A percentile compares a stretch with the other conserved stretches of the same genome.
Evolutionary conservation across 2,888 invertebrate species (phyloP).

Genomic region (Dryomyza anilis): DNA sequence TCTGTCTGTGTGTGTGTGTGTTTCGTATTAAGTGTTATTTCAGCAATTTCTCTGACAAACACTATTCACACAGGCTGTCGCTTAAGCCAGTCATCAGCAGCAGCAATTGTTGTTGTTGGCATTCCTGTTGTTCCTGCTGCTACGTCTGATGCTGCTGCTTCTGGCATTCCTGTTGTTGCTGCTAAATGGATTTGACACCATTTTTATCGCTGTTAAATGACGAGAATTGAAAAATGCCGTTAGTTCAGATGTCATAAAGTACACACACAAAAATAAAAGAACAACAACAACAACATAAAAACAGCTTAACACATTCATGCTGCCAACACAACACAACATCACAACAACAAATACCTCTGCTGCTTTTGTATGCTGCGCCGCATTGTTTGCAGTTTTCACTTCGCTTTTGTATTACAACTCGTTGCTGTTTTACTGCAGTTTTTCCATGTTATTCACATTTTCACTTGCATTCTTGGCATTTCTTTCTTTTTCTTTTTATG

Average conservation of each 20-base stretch:
- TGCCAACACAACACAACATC: not conserved
- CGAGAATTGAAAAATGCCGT: conserved; percentile 8
- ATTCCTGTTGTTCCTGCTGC: not conserved
- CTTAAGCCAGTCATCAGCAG: not conserved
- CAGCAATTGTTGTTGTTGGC: not conserved
- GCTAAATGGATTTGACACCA: conserved; percentile 38
- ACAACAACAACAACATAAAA: not conserved
- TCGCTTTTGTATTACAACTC: not conserved
- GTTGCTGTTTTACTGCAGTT: not conserved
- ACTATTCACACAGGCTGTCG: conserved; percentile 13
- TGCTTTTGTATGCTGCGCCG: not conserved
- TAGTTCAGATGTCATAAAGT: not conserved
- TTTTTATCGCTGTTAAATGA: conserved; percentile 17
- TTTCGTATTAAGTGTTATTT: conserved; percentile 11
- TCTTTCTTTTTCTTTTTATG: not conserved
- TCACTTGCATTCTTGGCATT: not conserved
- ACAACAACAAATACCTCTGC: not conserved
- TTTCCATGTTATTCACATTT: not conserved
- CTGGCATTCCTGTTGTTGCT: not conserved
- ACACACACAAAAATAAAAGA: not conserved
- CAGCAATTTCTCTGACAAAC: conserved; percentile 18
- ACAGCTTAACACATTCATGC: too few relatives aligned
- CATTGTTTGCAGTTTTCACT: conserved; percentile 1
- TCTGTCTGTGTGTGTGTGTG: not conserved
- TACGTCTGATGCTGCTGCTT: not conserved